Evolutionary conservation across 2,797 vertebrate genomes (phyloP), one percentile per base, ranked within the genome.

Genomic region (Clarias pachynema): DNA sequence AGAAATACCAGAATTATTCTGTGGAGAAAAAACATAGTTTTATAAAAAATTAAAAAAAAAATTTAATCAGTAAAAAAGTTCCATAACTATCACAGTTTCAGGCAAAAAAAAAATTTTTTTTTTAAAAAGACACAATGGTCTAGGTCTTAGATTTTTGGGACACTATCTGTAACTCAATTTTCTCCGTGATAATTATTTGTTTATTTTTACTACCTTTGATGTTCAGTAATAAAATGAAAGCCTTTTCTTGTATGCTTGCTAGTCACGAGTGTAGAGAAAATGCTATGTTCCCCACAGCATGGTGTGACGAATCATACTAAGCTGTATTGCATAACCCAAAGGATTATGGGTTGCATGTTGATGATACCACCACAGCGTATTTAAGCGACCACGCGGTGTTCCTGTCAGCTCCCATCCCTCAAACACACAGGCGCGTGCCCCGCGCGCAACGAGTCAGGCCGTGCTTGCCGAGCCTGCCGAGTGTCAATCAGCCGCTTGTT

Each of bases 381-480:
- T 87, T 87, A 88, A 88, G 34, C 37, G 72, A 7, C 15, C 34
- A 10, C 49, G 14, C 29, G 57, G 29, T 37, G 70, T 82, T 56
- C 18, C 14, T 69, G 89, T 90, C 91, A 81, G 85, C 87, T 92
- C 90, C 62, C 86, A 91, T 93, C 84, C 82, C 6, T 79, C 34
- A 85, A 16, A 34, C 56, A 60, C 59, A 68, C 69, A 24, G 16
- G 59, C 31, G 70, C 20, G 44, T 49, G 44, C 44, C 44, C 44
- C 6, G 44, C 44, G 44, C 44, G 44, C 22, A n/a, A n/a, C 26
- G 5, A 14, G 14, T 16, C 22, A 79, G 65, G 29, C 16, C 60
- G 44, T 24, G 29, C 72, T 53, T 18, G 10, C 5, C 69, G 44
- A 69, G 20, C 12, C 72, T 65, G 44, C 9, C 22, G 88, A 84